Conservation (phyloP, 2,797 vertebrate species). For the Podargus strigoides region DNA sequence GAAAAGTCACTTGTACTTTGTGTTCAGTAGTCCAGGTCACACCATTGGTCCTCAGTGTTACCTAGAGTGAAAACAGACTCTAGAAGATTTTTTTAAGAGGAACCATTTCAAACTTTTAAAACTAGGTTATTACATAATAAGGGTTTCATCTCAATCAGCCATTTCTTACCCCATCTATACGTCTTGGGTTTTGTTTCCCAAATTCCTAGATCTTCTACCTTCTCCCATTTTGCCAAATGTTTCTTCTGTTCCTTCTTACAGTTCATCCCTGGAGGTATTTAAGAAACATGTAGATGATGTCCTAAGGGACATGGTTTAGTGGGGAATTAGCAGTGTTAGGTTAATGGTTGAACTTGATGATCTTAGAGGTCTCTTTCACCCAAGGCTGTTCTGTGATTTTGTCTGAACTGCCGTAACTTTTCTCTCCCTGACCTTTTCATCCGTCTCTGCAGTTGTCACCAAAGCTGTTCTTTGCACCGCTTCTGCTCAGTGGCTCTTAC, state of each 20-base stretch:
- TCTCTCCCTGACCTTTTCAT: background rate
- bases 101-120: background rate
- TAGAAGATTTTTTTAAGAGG: background rate
- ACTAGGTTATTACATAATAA: background rate
- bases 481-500: background rate
- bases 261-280: no score
- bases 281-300: no score
- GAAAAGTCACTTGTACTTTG: background rate
- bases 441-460: background rate
- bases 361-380: no score
- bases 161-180: background rate
- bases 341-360: no score
- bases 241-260: background rate
- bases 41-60: background rate
- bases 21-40: background rate
- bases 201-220: background rate
- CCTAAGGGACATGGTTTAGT: no score
- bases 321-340: no score
- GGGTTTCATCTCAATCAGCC: background rate
- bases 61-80: background rate
- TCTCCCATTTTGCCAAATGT: background rate
- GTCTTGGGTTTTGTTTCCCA: background rate
- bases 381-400: no score
- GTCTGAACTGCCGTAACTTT: background rate
- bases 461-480: background rate